Base-by-base conservation (phyloP, 2,113 vertebrate species). In the Cheirogaleus medius region DNA sequence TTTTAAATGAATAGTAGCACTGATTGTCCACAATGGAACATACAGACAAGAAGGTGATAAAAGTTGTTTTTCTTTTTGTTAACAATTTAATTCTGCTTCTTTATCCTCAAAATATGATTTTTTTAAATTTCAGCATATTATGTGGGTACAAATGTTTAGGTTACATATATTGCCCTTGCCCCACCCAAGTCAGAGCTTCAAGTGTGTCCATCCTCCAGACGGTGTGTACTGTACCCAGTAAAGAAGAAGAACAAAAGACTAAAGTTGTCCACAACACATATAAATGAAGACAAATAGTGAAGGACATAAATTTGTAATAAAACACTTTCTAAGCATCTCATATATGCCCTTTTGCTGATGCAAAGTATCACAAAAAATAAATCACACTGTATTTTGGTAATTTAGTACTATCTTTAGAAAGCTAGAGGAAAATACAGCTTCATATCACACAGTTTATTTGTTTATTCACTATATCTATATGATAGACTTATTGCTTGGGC, bases 181-280 rank as follows among this genome's bases (percentile, higher is more conserved):
- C 17, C 52, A 54, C 52, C 52, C 17, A 1, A 54, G 17, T 54
- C 17, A 54, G 52, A 54, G 52, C 52, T 54, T 54, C 52, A 54
- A 54, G 52, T 1, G 1, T 18, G 52, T 54, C 52, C 52, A 54
- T 54, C 17, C 5, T 17, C 17, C 52, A 18, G 52, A 18, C 17
- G 5, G 52, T 20, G 52, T 6, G 52, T 18, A 54, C 52, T 6
- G 5, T 5, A 54, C 52, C 52, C 52, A 54, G 52, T 18, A 18
- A 54, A 96, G 39, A 95, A 83, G 32, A 94, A 63, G 56, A 95
- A 96, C 86, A 90, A 97, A 97, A 98, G 63, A 98, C 52, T 95
- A 96, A 98, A 95, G 44, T 84, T 90, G 71, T 49, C 18, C 52
- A 90, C 2, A 87, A 76, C 11, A 94, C 52, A 88, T 39, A 20